Percentiles rank a stretch among this genome's conserved stretches.
Conservation (phyloP, 2,113 vertebrate species). For the Ursus arctos region DNA sequence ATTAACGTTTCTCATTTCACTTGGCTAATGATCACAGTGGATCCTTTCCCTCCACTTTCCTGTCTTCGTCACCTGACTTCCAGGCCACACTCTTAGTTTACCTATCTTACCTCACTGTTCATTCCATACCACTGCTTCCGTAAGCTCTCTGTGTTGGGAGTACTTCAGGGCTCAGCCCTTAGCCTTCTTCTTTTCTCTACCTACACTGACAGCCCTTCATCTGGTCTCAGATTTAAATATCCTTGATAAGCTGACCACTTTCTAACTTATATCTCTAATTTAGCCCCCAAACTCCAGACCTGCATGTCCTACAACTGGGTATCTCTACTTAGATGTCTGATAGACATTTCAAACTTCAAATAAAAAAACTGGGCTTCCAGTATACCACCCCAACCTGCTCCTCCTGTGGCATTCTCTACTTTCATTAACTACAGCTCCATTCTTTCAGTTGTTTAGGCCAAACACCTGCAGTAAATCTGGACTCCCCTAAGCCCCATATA, state of each 20-base stretch:
- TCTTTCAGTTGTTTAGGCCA: neutral
- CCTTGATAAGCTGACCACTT: neutral
- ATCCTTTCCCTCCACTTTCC: neutral
- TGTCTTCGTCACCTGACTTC: neutral
- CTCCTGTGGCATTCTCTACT: neutral
- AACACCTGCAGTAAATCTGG: neutral
- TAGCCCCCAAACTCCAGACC: neutral
- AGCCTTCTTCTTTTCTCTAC: neutral
- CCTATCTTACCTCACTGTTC: neutral
- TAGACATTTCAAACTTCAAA: neutral
- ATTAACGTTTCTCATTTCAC: neutral
- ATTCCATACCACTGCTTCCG: neutral
- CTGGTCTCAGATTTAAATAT: neutral
- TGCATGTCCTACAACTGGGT: neutral
- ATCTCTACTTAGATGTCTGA: neutral
- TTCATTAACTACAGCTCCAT: neutral
- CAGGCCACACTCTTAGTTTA: neutral
- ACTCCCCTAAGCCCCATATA: neutral
- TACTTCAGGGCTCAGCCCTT: neutral
- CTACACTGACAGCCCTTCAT: neutral
- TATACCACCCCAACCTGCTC: neutral
- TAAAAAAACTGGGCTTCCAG: neutral
- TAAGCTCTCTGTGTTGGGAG: neutral
- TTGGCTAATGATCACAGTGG: neutral
- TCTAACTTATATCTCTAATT: neutral